Percentiles rank a stretch among this genome's conserved stretches.
Evolutionary conservation across 2,113 vertebrate genomes (phyloP).

Genomic region (Arvicanthis niloticus): DNA sequence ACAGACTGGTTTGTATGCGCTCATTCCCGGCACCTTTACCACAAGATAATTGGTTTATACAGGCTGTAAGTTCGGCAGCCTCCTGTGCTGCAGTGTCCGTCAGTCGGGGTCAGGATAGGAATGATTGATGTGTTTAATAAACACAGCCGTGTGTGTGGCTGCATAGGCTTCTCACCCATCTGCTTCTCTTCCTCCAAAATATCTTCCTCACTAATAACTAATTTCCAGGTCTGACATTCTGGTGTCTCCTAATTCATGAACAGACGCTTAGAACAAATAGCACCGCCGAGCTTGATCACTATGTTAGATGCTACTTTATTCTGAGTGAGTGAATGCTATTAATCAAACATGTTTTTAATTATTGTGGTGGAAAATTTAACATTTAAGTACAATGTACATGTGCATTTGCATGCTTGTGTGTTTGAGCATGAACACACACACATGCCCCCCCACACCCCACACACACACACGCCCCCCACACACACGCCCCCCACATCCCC

Average conservation of each 20-base stretch:
- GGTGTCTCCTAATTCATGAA: background rate
- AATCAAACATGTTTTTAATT: background rate
- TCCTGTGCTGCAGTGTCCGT: background rate
- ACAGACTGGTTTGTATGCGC: background rate
- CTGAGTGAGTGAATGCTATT: background rate
- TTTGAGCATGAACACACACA: background rate
- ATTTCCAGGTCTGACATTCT: background rate
- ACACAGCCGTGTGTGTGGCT: background rate
- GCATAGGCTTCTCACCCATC: background rate
- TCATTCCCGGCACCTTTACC: background rate
- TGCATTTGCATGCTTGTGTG: fast-evolving
- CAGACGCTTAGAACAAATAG: background rate
- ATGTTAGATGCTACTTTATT: background rate
- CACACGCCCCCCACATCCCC: background rate
- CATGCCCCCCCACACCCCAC: background rate
- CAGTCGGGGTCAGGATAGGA: background rate
- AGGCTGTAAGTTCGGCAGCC: background rate
- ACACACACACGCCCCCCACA: background rate
- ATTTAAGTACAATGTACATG: background rate
- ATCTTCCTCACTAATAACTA: background rate
- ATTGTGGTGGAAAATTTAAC: background rate
- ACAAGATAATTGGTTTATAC: background rate
- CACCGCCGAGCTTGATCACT: background rate
- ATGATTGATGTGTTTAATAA: conserved; percentile 8
- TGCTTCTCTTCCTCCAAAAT: background rate